These are phyloP conservation scores for Origma solitaria DNA, from an alignment of 2,113 vertebrate species.

Conservation along the genomic window DNA sequence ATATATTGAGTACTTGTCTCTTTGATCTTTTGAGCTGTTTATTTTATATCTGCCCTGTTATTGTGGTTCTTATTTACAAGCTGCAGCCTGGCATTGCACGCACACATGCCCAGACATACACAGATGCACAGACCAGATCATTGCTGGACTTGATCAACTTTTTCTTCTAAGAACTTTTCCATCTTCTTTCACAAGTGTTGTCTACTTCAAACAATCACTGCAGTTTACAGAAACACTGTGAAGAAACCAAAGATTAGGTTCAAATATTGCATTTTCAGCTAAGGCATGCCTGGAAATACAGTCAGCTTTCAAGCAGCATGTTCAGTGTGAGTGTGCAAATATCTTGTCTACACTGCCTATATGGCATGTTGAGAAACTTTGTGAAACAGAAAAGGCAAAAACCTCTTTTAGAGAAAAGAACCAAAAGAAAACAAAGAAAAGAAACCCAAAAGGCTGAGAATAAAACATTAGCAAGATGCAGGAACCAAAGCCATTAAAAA, in stretches of 20 bases:
- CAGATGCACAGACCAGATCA: background rate
- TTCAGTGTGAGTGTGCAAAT: background rate
- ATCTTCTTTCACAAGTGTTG: background rate
- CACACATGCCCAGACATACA: background rate
- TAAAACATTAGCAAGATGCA: background rate
- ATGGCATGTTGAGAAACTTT: background rate
- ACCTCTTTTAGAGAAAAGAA: background rate
- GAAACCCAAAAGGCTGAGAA: background rate
- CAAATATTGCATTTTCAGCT: background rate
- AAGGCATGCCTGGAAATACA: background rate
- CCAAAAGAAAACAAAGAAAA: accelerated
- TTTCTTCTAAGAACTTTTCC: background rate
- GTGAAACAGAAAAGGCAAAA: background rate
- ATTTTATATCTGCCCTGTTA: constrained; percentile 34
- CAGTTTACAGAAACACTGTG: background rate
- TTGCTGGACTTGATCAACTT: background rate
- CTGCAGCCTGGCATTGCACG: background rate
- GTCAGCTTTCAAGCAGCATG: background rate
- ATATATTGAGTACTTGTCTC: background rate
- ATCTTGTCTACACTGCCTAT: background rate
- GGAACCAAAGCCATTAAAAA: background rate
- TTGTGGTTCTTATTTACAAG: constrained; percentile 30
- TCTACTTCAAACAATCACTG: background rate
- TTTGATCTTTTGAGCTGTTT: constrained; percentile 25
- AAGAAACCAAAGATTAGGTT: background rate